Percentiles rank a stretch among this genome's conserved stretches.
Conservation (phyloP, 2,888 invertebrate genomes). For the Rhynchonema sp. region DNA sequence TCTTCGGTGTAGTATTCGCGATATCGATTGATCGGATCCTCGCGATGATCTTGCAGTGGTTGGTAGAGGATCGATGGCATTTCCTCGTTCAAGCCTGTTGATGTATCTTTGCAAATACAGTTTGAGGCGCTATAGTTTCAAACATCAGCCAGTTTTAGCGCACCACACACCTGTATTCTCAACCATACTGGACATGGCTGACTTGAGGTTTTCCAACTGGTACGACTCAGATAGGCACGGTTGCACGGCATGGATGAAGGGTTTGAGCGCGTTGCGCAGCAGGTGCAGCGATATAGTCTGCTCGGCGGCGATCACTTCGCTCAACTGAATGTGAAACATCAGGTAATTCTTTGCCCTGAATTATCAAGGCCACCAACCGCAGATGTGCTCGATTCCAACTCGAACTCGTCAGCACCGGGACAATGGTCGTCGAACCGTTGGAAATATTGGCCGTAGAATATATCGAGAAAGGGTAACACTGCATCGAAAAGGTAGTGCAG, state of each 20-base stretch:
- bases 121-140: no score
- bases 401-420: background rate
- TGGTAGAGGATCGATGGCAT: background rate
- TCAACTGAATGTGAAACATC: background rate
- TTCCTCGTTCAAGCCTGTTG: background rate
- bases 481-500: slow-evolving; percentile 3
- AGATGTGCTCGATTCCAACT: no score
- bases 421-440: background rate
- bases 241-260: background rate
- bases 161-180: background rate
- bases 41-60: background rate
- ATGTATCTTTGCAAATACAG: background rate
- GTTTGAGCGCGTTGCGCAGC: background rate
- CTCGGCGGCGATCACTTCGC: background rate
- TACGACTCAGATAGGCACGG: background rate
- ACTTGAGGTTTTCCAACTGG: slow-evolving; percentile 3
- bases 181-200: background rate
- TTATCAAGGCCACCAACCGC: no score
- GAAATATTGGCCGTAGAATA: background rate
- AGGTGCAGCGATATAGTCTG: background rate
- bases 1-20: background rate
- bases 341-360: no score
- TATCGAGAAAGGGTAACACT: background rate
- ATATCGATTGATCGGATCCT: background rate
- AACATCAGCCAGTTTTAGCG: no score